These are phyloP conservation scores for Ferdinandea cuprea DNA, from an alignment of 2,888 invertebrate genomes.

Conservation along the genomic window DNA sequence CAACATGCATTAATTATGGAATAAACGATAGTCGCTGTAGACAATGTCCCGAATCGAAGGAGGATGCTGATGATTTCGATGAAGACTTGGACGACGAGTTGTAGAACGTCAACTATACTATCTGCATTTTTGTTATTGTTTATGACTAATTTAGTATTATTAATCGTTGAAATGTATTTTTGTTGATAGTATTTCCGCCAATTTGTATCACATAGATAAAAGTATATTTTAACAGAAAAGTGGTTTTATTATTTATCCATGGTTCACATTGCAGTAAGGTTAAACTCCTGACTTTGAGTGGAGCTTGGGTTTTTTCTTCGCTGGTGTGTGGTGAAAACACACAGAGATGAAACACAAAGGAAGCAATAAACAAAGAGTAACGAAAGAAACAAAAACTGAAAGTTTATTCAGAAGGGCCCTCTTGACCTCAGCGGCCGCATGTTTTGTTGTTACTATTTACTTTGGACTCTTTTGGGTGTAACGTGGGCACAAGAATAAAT, in stretches of 20 bases:
- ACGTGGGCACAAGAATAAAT: neutral
- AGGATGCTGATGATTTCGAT: constrained; percentile 84
- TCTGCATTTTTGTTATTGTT: too few species aligned
- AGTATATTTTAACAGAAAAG: too few species aligned
- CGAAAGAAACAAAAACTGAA: constrained; percentile 37
- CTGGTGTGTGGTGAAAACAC: neutral
- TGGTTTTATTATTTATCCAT: too few species aligned
- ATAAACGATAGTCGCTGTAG: constrained; percentile 92
- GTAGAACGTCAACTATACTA: too few species aligned
- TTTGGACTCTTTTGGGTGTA: constrained; percentile 18
- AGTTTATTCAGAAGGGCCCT: constrained; percentile 52
- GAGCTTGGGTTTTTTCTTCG: neutral
- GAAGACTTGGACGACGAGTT: constrained; percentile 81
- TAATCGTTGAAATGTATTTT: too few species aligned
- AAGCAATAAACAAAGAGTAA: constrained; percentile 18
- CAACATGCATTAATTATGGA: constrained; percentile 94
- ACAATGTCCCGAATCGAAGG: constrained; percentile 87
- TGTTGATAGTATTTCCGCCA: too few species aligned
- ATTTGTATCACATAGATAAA: too few species aligned
- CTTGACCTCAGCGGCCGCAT: constrained; percentile 57
- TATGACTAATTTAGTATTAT: too few species aligned
- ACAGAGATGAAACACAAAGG: constrained; percentile 39
- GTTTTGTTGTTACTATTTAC: constrained; percentile 3
- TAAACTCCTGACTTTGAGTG: constrained; percentile 19
- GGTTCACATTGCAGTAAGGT: too few species aligned